Evolutionary conservation across 2,888 invertebrate species (phyloP), one percentile per base, ranked within the genome.

Genomic region (Schrankia costaestrigalis): DNA sequence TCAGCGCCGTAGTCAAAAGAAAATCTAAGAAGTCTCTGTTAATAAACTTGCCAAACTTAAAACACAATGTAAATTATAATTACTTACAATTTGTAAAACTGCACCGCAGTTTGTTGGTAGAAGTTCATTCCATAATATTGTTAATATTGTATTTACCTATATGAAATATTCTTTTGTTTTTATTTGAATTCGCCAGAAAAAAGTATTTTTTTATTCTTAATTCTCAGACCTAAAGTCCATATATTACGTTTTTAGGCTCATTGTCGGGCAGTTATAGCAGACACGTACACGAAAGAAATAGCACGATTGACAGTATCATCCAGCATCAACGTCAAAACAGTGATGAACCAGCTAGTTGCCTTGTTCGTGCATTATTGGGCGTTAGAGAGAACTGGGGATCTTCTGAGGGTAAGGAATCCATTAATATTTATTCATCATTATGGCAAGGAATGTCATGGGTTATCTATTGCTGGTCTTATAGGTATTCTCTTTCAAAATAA

Each of bases 221-320:
- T 32, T 33, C 90, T 1, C 86, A 94, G 92, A 91, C 95, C 0
- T 97, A 97, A 68, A 95, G 94, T 55, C 90, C 11, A 11, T n/a
- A 5, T 15, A 19, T 35, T 26, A 11, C 11, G n/a, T 32, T 33
- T 90, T 1, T 86, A 94, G 92, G 91, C 95, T 0, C 97, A 97
- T 68, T 95, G 94, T 55, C 90, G 96, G 35, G 91, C 92, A 9
- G 94, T 95, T 60, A 82, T 97, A 24, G 92, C 95, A n/a, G 88
- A 91, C 36, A 91, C 90, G 1, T 96, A 93, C 56, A 86, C 90
- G 31, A 89, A 88, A 10, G 89, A 90, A 38, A 86, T 92, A 1
- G 62, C 71, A 35, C 71, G 76, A 0, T 52, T 90, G 11, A 78
- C 86, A 2, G 71, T 70, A 0, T 55, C 78, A 2, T 77, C 92